Percentiles rank a stretch among this genome's conserved stretches.
Evolutionary conservation across 2,888 invertebrate species (phyloP).

Genomic region (Lasioglossum malachurum): DNA sequence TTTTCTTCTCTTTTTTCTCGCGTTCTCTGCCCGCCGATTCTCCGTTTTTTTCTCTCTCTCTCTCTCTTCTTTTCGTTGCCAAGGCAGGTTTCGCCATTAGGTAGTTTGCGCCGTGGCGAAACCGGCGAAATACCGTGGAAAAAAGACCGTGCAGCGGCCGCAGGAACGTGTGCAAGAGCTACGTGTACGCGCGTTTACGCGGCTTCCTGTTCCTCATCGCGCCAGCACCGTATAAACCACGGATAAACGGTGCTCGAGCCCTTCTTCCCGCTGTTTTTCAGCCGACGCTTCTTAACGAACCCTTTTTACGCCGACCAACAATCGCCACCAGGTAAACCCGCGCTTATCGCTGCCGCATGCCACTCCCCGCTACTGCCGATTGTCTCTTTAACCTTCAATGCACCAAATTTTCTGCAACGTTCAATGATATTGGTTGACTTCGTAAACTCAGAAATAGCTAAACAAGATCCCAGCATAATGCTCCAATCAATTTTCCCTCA

Average conservation of each 20-base stretch:
- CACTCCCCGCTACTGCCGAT: neutral
- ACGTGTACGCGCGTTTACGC: constrained; percentile 4
- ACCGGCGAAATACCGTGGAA: constrained; percentile 40
- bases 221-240: constrained; percentile 49
- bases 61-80: constrained; percentile 53
- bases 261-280: constrained; percentile 49
- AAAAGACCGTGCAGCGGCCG: neutral
- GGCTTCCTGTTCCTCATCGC: constrained; percentile 1
- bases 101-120: constrained; percentile 52
- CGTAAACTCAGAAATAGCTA: neutral
- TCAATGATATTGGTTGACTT: neutral
- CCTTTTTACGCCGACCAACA: constrained; percentile 13
- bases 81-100: constrained; percentile 61
- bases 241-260: constrained; percentile 41
- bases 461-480: neutral
- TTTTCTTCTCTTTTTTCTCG: neutral
- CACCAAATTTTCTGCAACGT: neutral
- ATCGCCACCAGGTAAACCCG: neutral
- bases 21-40: neutral
- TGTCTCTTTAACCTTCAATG: neutral
- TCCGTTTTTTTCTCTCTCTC: neutral
- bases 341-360: neutral
- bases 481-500: neutral
- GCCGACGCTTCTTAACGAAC: constrained; percentile 15
- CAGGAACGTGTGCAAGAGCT: neutral